A percentile compares a stretch with the other conserved stretches of the same genome.
These are phyloP conservation scores for Drosophila bocqueti DNA, from an alignment of 1,140 invertebrate species.

Conservation along the genomic window DNA sequence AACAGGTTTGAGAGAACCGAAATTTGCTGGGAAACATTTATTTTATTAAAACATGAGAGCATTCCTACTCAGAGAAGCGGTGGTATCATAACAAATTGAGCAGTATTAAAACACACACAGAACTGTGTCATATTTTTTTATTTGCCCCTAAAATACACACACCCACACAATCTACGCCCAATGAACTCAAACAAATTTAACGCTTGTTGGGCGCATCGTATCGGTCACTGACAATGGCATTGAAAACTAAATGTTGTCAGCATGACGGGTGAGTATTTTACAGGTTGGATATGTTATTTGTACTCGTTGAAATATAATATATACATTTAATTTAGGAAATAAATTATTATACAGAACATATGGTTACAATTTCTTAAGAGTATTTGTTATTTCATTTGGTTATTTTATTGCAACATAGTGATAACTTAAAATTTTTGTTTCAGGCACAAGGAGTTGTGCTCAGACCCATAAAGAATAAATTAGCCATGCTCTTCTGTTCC, in stretches of 20 bases:
- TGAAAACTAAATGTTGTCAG: constrained; percentile 15
- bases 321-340: background rate
- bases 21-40: background rate
- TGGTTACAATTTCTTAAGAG: too few species aligned
- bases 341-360: too few species aligned
- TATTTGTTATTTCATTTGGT: too few species aligned
- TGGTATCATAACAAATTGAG: background rate
- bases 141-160: background rate
- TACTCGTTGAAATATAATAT: background rate
- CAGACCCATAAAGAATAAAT: too few species aligned
- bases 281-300: background rate
- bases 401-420: too few species aligned
- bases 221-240: constrained; percentile 29
- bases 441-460: too few species aligned
- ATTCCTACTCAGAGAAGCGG: background rate
- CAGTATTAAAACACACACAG: background rate
- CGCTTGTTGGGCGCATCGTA: background rate
- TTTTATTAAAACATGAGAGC: background rate
- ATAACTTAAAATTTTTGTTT: too few species aligned
- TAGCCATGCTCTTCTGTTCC: too few species aligned
- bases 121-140: background rate
- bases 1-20: constrained; percentile 22
- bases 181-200: constrained; percentile 1
- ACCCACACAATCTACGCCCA: background rate
- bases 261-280: background rate